phyloP scores from a whole-genome alignment of 2,888 invertebrate genomes.

The Amblyjoppa proteus region DNA sequence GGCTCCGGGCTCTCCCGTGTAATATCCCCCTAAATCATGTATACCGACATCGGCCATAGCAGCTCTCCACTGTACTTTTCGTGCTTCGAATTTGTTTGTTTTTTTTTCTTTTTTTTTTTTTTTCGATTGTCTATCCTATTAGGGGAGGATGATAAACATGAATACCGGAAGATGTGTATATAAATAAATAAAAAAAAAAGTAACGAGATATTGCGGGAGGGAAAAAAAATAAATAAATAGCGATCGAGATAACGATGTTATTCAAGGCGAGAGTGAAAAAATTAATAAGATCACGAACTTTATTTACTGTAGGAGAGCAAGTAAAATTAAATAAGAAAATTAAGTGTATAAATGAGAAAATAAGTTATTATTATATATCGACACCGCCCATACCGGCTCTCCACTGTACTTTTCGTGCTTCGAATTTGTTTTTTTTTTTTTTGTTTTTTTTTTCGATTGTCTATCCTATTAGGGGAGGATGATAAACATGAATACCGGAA shows the following conservation, averaged over 20 bases:
- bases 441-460: background rate
- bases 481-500: background rate
- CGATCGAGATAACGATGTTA: no score
- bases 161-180: background rate
- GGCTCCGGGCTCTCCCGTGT: background rate
- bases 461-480: background rate
- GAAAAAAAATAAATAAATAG: no score
- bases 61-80: background rate
- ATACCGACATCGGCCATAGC: background rate
- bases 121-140: background rate
- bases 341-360: no score
- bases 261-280: no score
- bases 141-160: background rate
- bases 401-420: background rate
- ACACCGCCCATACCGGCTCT: background rate
- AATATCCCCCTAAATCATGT: conserved; percentile 14
- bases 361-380: background rate
- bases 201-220: no score
- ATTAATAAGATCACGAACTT: no score
- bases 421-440: background rate
- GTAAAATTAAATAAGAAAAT: no score
- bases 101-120: background rate
- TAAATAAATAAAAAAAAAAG: no score
- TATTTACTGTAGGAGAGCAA: background rate
- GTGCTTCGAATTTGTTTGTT: background rate